Conservation (phyloP, 1,140 invertebrate genomes). For the Cherax destructor region DNA sequence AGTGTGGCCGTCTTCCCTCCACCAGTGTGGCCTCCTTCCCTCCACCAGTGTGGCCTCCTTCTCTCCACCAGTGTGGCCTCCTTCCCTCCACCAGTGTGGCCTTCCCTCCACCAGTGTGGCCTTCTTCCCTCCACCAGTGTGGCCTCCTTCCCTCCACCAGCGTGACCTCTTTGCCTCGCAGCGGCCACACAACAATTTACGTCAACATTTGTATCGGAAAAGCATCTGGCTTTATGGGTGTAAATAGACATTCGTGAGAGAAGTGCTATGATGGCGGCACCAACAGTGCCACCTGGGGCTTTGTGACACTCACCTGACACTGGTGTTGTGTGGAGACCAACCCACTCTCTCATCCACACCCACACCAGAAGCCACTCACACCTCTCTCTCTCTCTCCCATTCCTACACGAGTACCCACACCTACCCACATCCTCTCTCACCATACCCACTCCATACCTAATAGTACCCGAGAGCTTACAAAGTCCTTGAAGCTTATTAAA, state of each 20-base stretch:
- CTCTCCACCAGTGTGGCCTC: background rate
- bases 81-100: background rate
- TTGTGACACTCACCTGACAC: too few relatives aligned
- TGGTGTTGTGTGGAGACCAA: too few relatives aligned
- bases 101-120: background rate
- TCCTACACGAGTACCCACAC: too few relatives aligned
- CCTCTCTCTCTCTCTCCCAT: too few relatives aligned
- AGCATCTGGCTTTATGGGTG: background rate
- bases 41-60: background rate
- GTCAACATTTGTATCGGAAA: conserved; percentile 4
- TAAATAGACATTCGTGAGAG: background rate
- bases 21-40: background rate
- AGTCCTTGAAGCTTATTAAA: too few relatives aligned
- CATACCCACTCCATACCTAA: too few relatives aligned
- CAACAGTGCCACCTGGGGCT: too few relatives aligned
- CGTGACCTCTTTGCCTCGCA: too few relatives aligned
- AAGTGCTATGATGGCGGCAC: background rate
- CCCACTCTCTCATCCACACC: too few relatives aligned
- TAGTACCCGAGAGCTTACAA: too few relatives aligned
- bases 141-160: background rate
- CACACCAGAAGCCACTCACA: too few relatives aligned
- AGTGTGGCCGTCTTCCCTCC: background rate
- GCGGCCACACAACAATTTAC: background rate
- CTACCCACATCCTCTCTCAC: too few relatives aligned
- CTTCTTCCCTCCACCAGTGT: background rate